phyloP scores from a whole-genome alignment of 1,140 invertebrate genomes.

The Procambarus clarkii region DNA sequence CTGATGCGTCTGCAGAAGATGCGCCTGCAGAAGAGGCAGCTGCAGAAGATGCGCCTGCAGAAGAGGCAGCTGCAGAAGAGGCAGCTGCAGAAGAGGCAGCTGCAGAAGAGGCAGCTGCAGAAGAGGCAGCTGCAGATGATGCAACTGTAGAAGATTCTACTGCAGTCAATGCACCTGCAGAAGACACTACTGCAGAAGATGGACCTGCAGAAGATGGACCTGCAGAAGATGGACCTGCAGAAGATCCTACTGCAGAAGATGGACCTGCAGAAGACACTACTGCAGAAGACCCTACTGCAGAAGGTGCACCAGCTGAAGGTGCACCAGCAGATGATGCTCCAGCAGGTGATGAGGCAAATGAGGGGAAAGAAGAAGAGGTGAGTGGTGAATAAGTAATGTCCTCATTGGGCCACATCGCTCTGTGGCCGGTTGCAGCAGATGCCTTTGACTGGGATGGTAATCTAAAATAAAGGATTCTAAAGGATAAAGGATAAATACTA shows the following conservation, averaged over 20 bases:
- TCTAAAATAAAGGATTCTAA: not conserved
- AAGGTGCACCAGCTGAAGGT: constrained; percentile 6
- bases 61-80: not conserved
- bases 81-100: not conserved
- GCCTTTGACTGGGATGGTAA: not conserved
- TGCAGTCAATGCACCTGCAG: not conserved
- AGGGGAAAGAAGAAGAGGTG: not conserved
- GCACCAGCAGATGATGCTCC: not conserved
- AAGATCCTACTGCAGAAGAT: constrained; percentile 17
- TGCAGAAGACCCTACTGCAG: constrained; percentile 1
- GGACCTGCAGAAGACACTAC: not conserved
- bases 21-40: not conserved
- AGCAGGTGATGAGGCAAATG: not conserved
- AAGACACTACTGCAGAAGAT: constrained; percentile 13
- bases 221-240: not conserved
- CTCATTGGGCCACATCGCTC: not conserved
- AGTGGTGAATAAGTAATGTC: not conserved
- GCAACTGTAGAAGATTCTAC: not conserved
- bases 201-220: constrained; percentile 10
- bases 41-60: not conserved
- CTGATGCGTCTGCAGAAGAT: constrained; percentile 13
- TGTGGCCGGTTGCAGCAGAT: not conserved
- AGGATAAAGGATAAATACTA: not conserved
- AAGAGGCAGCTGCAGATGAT: not conserved
- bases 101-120: not conserved